Percentiles rank a stretch among this genome's conserved stretches.
phyloP scores from a whole-genome alignment of 2,888 invertebrate species.

The Xestia rhomboidea region DNA sequence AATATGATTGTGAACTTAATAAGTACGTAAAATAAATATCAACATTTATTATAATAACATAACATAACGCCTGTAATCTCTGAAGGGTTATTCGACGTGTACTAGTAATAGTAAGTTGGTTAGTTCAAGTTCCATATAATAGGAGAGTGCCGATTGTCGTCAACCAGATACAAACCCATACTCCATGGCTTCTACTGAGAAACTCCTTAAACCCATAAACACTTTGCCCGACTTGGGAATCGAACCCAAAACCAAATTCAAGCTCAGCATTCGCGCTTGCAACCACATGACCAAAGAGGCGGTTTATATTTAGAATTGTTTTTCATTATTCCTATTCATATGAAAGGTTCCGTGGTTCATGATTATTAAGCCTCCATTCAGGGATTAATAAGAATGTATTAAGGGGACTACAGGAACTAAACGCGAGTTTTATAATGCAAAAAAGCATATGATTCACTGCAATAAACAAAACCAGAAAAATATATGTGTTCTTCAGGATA shows the following conservation, averaged over 20 bases:
- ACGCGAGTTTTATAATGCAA: too few species aligned
- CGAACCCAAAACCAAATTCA: background rate
- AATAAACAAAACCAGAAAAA: too few species aligned
- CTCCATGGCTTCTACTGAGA: background rate
- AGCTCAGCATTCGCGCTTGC: background rate
- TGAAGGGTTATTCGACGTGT: background rate
- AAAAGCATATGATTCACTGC: too few species aligned
- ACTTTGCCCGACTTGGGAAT: background rate
- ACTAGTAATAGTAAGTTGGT: background rate
- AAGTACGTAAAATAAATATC: conserved; percentile 37
- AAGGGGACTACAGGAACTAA: too few species aligned
- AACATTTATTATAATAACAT: conserved; percentile 6
- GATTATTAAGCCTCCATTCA: conserved; percentile 53
- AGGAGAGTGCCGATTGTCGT: background rate
- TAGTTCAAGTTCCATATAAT: background rate
- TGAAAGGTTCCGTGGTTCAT: conserved; percentile 16
- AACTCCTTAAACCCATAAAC: background rate
- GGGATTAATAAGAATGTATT: conserved; percentile 54
- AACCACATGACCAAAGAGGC: background rate
- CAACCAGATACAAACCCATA: background rate
- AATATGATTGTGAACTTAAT: conserved; percentile 35
- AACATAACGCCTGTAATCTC: background rate
- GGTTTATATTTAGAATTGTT: conserved; percentile 10
- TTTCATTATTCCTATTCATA: conserved; percentile 38
- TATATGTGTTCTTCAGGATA: too few species aligned